Base-by-base conservation (phyloP, 1,140 invertebrate genomes). In the Planococcus citri region DNA sequence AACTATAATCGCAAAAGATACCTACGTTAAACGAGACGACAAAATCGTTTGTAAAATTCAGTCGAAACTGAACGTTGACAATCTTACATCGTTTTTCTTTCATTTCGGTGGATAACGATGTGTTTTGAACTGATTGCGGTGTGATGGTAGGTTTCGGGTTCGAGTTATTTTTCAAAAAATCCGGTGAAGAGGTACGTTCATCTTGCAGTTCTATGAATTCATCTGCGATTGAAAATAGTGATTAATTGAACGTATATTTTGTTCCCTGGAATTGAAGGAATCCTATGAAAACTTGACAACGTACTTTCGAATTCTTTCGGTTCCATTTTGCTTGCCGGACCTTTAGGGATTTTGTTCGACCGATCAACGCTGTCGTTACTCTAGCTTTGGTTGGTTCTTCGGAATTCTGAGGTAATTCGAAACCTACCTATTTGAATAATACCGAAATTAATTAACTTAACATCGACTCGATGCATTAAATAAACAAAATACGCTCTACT, bases 61-160 rank as follows among this genome's bases (percentile, higher is more conserved):
- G n/a, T n/a, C n/a, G n/a, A n/a, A n/a, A n/a, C n/a, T n/a, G 12
- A 33, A n/a, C n/a, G n/a, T n/a, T n/a, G 12, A n/a, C n/a, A 57
- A 37, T 82, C 82, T 83, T 81, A 84, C 83, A 78, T 76, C 88
- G 89, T 73, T 87, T 85, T 75, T 86, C 83, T 76, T 87, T 88
- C 73, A 87, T 86, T 58, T 87, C 84, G 1, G 83, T 79, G 17
- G 10, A 9, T n/a, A 9, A 84, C 78, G 78, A 76, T 1, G 78
- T 82, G 58, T 76, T 81, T 69, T 82, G 79, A 68, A 86, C 81
- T 1, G 84, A 82, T 73, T 86, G 84, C 68, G 75, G 72, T 33
- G 72, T 72, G 6, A 9, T 27, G 10, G 20, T 25, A 4, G 60
- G 25, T 25, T 27, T 64, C 4, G 17, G 4, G 17, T 51, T 17